A percentile compares a stretch with the other conserved stretches of the same genome.
These are phyloP conservation scores for Elmis aenea DNA, from an alignment of 2,888 invertebrate species.

Conservation along the genomic window DNA sequence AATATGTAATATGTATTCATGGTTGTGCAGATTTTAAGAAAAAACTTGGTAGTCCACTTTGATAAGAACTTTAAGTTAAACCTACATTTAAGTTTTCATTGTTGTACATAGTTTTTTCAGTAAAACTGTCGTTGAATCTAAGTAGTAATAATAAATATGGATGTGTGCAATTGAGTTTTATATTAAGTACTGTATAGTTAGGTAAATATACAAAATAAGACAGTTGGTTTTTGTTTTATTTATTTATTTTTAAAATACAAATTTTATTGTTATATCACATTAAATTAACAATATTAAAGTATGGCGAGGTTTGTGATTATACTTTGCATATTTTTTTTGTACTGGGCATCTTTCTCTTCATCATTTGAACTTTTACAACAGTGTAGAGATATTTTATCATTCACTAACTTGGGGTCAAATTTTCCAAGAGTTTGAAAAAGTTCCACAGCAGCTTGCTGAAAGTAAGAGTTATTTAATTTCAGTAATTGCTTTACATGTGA, in stretches of 20 bases:
- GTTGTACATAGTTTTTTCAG: too few relatives aligned
- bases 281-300: too few relatives aligned
- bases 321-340: slow-evolving; percentile 26
- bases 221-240: slow-evolving; percentile 1
- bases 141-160: too few relatives aligned
- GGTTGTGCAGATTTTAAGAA: too few relatives aligned
- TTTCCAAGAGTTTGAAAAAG: slow-evolving; percentile 51
- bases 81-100: too few relatives aligned
- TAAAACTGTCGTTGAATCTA: too few relatives aligned
- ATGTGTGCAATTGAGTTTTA: slow-evolving; percentile 24
- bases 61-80: too few relatives aligned
- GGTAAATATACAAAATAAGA: slow-evolving; percentile 7
- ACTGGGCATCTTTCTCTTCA: slow-evolving; percentile 21
- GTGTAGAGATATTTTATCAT: too few relatives aligned
- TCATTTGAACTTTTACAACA: slow-evolving; percentile 28
- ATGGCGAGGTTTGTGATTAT: too few relatives aligned
- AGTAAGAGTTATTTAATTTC: slow-evolving; percentile 20
- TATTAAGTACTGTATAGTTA: slow-evolving; percentile 20
- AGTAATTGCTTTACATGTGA: too few relatives aligned
- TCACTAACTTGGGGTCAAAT: slow-evolving; percentile 50
- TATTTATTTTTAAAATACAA: slow-evolving; percentile 2
- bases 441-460: slow-evolving; percentile 50
- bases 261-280: neutral
- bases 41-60: too few relatives aligned
- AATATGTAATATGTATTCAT: too few relatives aligned